Conservation (phyloP, 2,113 vertebrate species). For the Pteropus alecto region DNA sequence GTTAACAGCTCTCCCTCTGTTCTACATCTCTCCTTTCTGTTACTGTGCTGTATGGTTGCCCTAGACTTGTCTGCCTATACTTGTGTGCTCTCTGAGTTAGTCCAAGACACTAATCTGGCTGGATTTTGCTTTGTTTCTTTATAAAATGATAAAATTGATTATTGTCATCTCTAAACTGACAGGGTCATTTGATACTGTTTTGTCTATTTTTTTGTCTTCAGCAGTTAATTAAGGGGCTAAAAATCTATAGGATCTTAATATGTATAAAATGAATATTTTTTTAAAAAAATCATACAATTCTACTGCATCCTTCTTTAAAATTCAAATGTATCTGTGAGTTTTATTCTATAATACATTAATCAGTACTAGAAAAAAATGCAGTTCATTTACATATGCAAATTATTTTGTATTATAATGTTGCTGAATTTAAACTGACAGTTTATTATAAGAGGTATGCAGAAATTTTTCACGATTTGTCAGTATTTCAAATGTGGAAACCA, state of each 20-base stretch:
- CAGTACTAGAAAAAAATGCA: background rate
- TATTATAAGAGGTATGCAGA: background rate
- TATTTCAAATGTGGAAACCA: background rate
- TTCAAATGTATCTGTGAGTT: background rate
- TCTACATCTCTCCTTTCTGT: background rate
- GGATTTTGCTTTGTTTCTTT: background rate
- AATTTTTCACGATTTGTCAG: background rate
- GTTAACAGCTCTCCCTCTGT: no score
- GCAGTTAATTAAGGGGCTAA: background rate
- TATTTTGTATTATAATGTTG: background rate
- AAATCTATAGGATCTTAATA: background rate
- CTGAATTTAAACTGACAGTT: background rate
- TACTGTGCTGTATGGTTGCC: background rate
- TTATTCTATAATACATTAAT: background rate
- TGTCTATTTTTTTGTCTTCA: background rate
- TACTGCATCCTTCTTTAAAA: background rate
- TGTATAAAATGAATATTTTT: background rate
- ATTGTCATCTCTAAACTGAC: background rate
- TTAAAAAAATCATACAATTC: background rate
- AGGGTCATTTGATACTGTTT: background rate
- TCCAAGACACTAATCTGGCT: background rate
- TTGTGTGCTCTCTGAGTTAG: background rate
- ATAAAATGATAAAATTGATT: background rate
- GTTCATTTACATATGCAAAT: background rate
- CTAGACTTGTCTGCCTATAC: background rate